Percentiles rank a stretch among this genome's conserved stretches.
Conservation (phyloP, 64 coral and sea anemone species). For the Astreopora myriophthalma region DNA sequence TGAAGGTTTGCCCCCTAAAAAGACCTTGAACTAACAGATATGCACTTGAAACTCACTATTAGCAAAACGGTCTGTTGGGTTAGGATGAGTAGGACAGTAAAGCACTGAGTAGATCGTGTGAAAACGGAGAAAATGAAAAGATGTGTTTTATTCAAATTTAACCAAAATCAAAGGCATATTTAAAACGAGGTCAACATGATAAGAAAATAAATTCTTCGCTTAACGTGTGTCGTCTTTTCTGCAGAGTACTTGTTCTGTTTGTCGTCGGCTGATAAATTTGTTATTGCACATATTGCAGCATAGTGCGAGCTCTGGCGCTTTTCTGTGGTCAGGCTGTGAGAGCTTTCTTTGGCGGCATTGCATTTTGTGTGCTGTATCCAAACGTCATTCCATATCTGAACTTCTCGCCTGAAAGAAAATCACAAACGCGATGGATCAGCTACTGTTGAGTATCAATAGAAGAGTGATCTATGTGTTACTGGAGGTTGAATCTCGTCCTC, state of each 20-base stretch:
- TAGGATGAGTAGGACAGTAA: too few species aligned
- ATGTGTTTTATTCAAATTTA: neutral
- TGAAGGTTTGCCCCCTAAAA: too few species aligned
- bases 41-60: too few species aligned
- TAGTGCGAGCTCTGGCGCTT: neutral
- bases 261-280: neutral
- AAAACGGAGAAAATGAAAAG: neutral
- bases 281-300: neutral
- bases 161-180: constrained; percentile 1
- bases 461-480: too few species aligned
- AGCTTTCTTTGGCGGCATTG: constrained; percentile 71
- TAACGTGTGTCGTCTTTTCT: neutral
- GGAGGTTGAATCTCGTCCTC: too few species aligned
- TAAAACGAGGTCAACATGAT: neutral
- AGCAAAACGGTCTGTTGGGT: too few species aligned
- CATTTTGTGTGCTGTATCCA: constrained; percentile 87
- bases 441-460: neutral
- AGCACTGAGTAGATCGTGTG: too few species aligned
- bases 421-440: neutral
- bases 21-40: too few species aligned
- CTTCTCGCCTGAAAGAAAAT: constrained; percentile 77
- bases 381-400: constrained; percentile 96
- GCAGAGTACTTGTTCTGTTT: neutral
- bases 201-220: constrained; percentile 24
- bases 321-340: constrained; percentile 27